These are phyloP conservation scores for Polypterus senegalus DNA, from an alignment of 2,113 vertebrate genomes.

Conservation along the genomic window DNA sequence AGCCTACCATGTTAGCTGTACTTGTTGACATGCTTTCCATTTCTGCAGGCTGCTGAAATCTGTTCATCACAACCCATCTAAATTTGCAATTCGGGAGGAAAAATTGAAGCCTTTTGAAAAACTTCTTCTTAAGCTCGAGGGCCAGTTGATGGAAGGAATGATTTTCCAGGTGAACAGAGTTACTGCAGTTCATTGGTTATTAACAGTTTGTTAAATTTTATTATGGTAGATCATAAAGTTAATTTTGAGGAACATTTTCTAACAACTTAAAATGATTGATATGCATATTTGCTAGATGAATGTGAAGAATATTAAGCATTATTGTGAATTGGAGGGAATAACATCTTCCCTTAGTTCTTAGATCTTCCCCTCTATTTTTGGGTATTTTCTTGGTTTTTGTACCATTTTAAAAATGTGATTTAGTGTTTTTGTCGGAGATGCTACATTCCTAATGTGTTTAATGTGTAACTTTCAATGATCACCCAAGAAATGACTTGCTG, in stretches of 20 bases:
- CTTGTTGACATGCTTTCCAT: constrained; percentile 4
- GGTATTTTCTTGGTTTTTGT: background rate
- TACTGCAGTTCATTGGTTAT: background rate
- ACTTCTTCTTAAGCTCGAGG: constrained; percentile 82
- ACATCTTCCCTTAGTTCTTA: too few relatives aligned
- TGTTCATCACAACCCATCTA: constrained; percentile 91
- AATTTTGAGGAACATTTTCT: background rate
- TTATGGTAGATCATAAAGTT: background rate
- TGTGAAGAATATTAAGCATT: too few relatives aligned
- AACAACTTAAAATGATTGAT: too few relatives aligned
- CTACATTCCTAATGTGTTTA: too few relatives aligned
- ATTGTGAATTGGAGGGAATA: too few relatives aligned
- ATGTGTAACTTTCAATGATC: too few relatives aligned
- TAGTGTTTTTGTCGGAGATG: constrained; percentile 12
- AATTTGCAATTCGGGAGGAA: constrained; percentile 88
- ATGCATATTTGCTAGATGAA: too few relatives aligned
- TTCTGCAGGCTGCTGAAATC: constrained; percentile 79
- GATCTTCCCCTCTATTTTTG: too few relatives aligned
- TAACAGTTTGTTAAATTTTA: background rate
- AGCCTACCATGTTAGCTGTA: too few relatives aligned
- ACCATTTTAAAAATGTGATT: background rate
- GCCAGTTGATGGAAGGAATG: constrained; percentile 82
- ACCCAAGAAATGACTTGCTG: too few relatives aligned
- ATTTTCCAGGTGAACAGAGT: constrained; percentile 75
- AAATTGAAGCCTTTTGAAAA: constrained; percentile 97